Evolutionary conservation across 23 tunicate species (phyloP).

Genomic region (Diplosoma virens): DNA sequence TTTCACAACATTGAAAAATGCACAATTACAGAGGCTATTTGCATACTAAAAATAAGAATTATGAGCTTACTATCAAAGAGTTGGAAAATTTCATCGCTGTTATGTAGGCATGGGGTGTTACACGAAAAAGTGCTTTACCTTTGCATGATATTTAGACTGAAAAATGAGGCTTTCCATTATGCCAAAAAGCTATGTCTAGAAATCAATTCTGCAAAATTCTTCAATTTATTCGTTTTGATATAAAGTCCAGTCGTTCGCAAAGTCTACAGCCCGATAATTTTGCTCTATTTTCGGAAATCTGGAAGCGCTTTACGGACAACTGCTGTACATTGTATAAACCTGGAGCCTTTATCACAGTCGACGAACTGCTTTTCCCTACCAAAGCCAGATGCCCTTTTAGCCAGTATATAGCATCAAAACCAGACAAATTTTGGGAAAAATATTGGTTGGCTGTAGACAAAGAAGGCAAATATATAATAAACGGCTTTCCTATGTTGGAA

Average conservation of each 20-base stretch:
- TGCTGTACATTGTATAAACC: slow-evolving; percentile 6
- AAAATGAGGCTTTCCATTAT: slow-evolving; percentile 12
- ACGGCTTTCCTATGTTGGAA: neutral
- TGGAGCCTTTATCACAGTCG: slow-evolving; percentile 12
- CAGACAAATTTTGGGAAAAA: neutral
- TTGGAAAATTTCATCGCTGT: too few relatives aligned
- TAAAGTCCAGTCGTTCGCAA: slow-evolving; percentile 3
- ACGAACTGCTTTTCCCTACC: slow-evolving; percentile 10
- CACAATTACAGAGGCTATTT: slow-evolving; percentile 10
- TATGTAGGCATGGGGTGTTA: neutral
- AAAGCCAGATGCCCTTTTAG: neutral
- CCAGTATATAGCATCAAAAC: slow-evolving; percentile 1
- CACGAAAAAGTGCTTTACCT: neutral
- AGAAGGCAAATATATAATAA: neutral
- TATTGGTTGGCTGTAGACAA: neutral
- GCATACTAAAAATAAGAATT: neutral
- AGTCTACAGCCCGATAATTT: slow-evolving; percentile 1
- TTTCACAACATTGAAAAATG: neutral
- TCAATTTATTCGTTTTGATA: neutral
- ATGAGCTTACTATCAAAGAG: slow-evolving; percentile 1
- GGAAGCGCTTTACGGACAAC: slow-evolving; percentile 2
- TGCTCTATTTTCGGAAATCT: neutral
- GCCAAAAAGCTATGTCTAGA: slow-evolving; percentile 15
- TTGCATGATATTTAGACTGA: neutral
- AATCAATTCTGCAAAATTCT: neutral